phyloP scores from a whole-genome alignment of 2,797 vertebrate genomes.

The Chrysocyon brachyurus region DNA sequence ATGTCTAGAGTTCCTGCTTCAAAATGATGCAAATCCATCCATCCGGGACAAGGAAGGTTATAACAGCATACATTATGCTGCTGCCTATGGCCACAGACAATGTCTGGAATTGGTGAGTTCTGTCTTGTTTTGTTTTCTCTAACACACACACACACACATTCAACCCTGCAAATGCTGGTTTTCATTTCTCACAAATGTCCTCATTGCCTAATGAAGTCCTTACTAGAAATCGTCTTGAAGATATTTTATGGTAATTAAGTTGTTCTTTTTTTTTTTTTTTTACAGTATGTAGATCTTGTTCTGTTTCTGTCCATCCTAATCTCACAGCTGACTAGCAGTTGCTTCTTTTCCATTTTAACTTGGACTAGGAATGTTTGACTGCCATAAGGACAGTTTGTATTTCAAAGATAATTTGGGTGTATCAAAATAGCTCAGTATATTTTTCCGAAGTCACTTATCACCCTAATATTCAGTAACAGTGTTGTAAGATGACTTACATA shows the following conservation, averaged over 20 bases:
- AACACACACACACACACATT: background rate
- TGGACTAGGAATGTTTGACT: background rate
- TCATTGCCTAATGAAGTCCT: background rate
- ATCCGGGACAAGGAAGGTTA: constrained; percentile 97
- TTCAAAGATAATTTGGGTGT: constrained; percentile 24
- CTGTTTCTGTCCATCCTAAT: background rate
- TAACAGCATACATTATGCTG: constrained; percentile 96
- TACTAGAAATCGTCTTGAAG: background rate
- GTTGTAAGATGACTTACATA: background rate
- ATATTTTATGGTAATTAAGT: constrained; percentile 9
- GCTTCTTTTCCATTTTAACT: background rate
- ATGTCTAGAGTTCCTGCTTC: constrained; percentile 97
- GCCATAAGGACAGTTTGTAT: background rate
- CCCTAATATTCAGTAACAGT: background rate
- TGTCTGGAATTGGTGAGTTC: constrained; percentile 96
- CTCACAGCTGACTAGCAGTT: background rate
- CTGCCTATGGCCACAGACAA: constrained; percentile 97
- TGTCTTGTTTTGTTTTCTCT: background rate
- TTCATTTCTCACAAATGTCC: background rate
- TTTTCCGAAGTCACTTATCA: background rate
- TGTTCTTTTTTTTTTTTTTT: background rate
- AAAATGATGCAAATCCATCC: constrained; percentile 94
- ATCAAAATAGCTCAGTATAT: background rate
- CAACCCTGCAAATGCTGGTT: background rate
- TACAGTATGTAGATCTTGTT: background rate